These are phyloP conservation scores for Phenganax stokvisi DNA, from an alignment of 92 coral and sea anemone genomes.

Conservation along the genomic window DNA sequence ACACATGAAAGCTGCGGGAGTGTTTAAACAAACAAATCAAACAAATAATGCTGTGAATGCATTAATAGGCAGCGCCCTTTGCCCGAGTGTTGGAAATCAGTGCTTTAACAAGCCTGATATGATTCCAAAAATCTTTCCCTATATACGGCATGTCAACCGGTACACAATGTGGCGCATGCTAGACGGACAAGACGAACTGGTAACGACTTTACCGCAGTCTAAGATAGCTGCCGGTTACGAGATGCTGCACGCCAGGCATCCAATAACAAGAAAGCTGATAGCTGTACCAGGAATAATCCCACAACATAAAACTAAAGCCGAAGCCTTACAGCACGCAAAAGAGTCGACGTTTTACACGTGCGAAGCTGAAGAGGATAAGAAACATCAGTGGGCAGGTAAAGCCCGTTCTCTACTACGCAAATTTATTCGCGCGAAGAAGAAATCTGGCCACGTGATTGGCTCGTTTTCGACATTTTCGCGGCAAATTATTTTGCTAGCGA, in stretches of 20 bases:
- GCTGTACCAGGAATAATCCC: conserved; percentile 57
- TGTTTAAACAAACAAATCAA: background rate
- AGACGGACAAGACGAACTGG: conserved; percentile 53
- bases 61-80: conserved; percentile 37
- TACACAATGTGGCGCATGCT: conserved; percentile 48
- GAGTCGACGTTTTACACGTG: conserved; percentile 58
- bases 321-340: conserved; percentile 34
- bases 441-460: too few species aligned
- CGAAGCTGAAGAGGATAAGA: conserved; percentile 40
- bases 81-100: conserved; percentile 35
- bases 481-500: too few species aligned
- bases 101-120: conserved; percentile 40
- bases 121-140: conserved; percentile 30
- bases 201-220: conserved; percentile 57
- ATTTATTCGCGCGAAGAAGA: too few species aligned
- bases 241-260: conserved; percentile 45
- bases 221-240: conserved; percentile 68
- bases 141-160: conserved; percentile 48
- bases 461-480: too few species aligned
- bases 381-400: conserved; percentile 69
- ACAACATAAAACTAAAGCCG: conserved; percentile 42
- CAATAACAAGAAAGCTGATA: conserved; percentile 42
- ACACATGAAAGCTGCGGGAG: conserved; percentile 21
- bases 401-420: too few species aligned
- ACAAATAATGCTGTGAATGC: background rate